Conservation (phyloP, 2,888 invertebrate species). For the Netelia virgata region DNA sequence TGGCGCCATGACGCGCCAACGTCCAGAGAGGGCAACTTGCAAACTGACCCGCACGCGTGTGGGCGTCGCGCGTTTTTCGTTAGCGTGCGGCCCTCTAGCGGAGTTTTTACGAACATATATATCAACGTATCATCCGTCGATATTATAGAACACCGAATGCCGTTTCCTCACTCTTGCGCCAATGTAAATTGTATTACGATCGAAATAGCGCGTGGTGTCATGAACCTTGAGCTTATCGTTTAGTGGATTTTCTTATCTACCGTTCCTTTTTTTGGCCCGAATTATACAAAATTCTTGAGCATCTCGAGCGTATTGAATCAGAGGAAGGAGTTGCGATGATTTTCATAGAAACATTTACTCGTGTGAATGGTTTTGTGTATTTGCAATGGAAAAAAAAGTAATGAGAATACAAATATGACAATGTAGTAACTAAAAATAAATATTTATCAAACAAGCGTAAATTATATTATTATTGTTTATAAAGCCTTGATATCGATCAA, state of each 20-base stretch:
- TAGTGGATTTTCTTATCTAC: background rate
- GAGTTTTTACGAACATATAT: background rate
- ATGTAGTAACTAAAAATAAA: constrained; percentile 11
- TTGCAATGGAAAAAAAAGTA: background rate
- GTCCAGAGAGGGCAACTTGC: background rate
- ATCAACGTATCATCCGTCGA: background rate
- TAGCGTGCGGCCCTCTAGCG: constrained; percentile 55
- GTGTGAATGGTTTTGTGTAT: background rate
- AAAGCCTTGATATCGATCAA: constrained; percentile 31
- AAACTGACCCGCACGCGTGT: background rate
- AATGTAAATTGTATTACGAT: background rate
- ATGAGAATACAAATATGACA: background rate
- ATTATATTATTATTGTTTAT: background rate
- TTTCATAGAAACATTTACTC: background rate
- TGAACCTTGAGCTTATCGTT: constrained; percentile 4
- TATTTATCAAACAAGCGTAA: constrained; percentile 16
- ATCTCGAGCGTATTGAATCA: background rate
- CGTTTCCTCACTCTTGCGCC: background rate
- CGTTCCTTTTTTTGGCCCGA: background rate
- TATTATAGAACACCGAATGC: background rate
- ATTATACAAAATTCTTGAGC: background rate
- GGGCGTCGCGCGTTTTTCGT: background rate
- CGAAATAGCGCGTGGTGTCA: background rate
- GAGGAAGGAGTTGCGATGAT: background rate
- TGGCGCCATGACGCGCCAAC: constrained; percentile 74